Conservation (phyloP, 2,888 invertebrate genomes). For the Eupithecia abbreviata region DNA sequence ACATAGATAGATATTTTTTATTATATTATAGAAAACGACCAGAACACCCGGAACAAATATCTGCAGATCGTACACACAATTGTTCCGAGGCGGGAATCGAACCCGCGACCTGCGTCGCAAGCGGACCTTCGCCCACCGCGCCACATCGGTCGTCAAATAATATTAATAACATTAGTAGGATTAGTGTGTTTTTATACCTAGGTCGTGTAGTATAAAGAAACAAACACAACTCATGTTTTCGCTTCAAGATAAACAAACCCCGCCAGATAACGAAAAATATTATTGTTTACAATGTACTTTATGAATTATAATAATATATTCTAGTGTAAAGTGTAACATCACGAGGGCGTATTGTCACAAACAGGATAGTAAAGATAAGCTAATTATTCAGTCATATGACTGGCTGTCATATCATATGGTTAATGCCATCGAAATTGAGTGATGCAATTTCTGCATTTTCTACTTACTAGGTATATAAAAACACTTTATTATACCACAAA, state of each 20-base stretch:
- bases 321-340: slow-evolving; percentile 32
- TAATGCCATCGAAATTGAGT: slow-evolving; percentile 14
- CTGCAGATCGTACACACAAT: no score
- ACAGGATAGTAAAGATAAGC: slow-evolving; percentile 45
- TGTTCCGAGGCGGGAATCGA: no score
- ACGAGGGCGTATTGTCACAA: slow-evolving; percentile 36
- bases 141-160: no score
- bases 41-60: no score
- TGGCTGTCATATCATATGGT: slow-evolving; percentile 36
- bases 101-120: no score
- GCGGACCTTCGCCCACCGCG: no score
- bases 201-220: neutral
- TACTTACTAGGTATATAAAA: neutral
- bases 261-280: slow-evolving; percentile 11
- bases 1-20: no score
- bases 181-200: neutral
- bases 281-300: slow-evolving; percentile 31
- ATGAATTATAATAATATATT: slow-evolving; percentile 18
- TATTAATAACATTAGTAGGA: neutral
- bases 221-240: slow-evolving; percentile 1
- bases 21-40: no score
- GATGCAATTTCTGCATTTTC: neutral
- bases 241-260: neutral
- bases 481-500: no score
- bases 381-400: slow-evolving; percentile 32